phyloP scores from a whole-genome alignment of 30 jellyfish, hydroid and myxozoan species.

The Cassiopea andromeda region DNA sequence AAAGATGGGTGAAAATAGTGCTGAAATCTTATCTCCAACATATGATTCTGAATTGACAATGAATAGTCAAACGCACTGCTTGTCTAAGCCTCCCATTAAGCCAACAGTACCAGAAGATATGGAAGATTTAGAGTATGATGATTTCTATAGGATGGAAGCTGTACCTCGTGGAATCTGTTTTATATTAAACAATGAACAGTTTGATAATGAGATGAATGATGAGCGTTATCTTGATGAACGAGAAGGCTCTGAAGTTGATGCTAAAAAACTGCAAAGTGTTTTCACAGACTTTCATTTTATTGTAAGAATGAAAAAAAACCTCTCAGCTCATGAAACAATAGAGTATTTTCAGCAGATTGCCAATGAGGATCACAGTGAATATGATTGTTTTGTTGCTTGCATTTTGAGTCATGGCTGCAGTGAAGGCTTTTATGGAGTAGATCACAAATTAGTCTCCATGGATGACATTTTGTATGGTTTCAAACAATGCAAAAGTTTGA shows the following conservation, averaged over 20 bases:
- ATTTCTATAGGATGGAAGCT: conserved; percentile 31
- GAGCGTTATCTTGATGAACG: neutral
- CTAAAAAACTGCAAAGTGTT: neutral
- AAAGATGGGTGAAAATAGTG: no score
- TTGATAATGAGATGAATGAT: neutral
- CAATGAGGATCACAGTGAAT: conserved; percentile 21
- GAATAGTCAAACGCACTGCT: no score
- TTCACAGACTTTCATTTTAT: conserved; percentile 12
- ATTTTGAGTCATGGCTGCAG: conserved; percentile 41
- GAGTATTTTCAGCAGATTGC: neutral
- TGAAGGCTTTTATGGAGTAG: conserved; percentile 33
- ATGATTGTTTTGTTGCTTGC: conserved; percentile 39
- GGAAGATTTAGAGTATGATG: neutral
- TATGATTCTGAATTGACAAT: no score
- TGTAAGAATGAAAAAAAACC: neutral
- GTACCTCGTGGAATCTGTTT: conserved; percentile 54
- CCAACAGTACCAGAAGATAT: no score
- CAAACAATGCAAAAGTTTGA: conserved; percentile 9
- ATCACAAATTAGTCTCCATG: conserved; percentile 13
- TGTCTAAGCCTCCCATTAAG: no score
- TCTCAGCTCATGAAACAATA: neutral
- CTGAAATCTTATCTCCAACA: no score
- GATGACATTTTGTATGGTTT: conserved; percentile 20
- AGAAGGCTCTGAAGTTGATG: conserved; percentile 31
- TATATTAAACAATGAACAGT: conserved; percentile 28